Percentiles rank a stretch among this genome's conserved stretches.
phyloP scores from a whole-genome alignment of 2,888 invertebrate species.

The Mythimna pallens region DNA sequence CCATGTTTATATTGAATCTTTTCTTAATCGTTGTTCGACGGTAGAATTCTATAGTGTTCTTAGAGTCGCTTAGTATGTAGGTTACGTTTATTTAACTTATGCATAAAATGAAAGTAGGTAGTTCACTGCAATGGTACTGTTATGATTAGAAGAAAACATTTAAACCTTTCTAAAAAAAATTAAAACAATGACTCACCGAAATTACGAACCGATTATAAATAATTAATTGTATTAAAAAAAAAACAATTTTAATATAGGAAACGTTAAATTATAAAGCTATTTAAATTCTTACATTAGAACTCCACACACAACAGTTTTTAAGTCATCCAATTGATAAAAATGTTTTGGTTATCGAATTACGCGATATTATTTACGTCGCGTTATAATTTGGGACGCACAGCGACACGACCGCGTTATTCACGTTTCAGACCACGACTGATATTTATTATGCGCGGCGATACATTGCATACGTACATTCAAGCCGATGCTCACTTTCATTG shows the following conservation, averaged over 20 bases:
- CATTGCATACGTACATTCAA: conserved; percentile 6
- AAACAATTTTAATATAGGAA: background rate
- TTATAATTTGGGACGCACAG: conserved; percentile 25
- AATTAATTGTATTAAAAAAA: background rate
- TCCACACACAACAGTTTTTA: conserved; percentile 30
- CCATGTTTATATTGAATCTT: background rate
- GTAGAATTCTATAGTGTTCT: background rate
- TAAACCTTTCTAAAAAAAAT: conserved; percentile 15
- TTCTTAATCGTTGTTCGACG: background rate
- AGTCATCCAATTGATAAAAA: conserved; percentile 22
- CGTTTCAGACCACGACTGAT: conserved; percentile 37
- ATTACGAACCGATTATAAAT: conserved; percentile 1
- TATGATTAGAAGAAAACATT: conserved; percentile 8
- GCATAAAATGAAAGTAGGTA: conserved; percentile 34
- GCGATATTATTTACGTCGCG: conserved; percentile 58
- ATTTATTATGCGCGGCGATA: conserved; percentile 12
- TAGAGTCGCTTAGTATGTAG: conserved; percentile 16
- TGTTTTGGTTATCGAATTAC: conserved; percentile 35
- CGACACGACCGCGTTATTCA: conserved; percentile 19
- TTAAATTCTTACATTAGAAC: conserved; percentile 50
- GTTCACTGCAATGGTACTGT: conserved; percentile 7
- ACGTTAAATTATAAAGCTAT: background rate
- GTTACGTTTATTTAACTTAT: conserved; percentile 20
- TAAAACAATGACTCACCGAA: conserved; percentile 27
- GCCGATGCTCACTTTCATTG: conserved; percentile 36